A percentile compares a stretch with the other conserved stretches of the same genome.
Evolutionary conservation across 2,797 vertebrate species (phyloP).

Genomic region (Agapornis canus): DNA sequence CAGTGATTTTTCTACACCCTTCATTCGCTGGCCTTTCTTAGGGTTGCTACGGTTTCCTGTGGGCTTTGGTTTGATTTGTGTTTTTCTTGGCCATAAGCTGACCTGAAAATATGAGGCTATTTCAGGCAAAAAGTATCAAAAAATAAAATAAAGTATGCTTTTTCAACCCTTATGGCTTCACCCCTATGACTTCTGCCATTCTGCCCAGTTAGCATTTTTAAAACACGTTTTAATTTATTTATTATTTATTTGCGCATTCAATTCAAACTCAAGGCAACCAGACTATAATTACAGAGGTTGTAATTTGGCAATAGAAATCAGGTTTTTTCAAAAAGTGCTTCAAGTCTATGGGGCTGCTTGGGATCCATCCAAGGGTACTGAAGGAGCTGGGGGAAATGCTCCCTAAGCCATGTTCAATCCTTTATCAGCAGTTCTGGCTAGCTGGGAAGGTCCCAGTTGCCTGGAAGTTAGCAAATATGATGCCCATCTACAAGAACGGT

Average conservation of each 20-base stretch:
- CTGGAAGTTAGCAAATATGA: neutral
- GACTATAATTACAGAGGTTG: neutral
- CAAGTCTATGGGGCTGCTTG: neutral
- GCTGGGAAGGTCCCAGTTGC: too few relatives aligned
- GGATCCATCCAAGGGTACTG: neutral
- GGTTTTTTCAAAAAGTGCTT: neutral
- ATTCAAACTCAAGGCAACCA: neutral
- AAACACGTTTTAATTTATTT: neutral
- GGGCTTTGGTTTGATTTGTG: conserved; percentile 49
- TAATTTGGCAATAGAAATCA: neutral
- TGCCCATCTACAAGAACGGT: neutral
- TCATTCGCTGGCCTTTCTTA: conserved; percentile 22
- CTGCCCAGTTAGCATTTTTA: conserved; percentile 10
- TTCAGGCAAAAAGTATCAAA: conserved; percentile 49
- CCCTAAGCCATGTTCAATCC: neutral
- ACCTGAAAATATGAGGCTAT: conserved; percentile 59
- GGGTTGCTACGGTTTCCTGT: conserved; percentile 49
- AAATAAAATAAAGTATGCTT: conserved; percentile 3
- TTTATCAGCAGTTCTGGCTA: neutral
- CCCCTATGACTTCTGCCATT: conserved; percentile 2
- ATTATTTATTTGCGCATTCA: neutral
- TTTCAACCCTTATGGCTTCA: conserved; percentile 1
- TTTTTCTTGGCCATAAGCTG: conserved; percentile 55
- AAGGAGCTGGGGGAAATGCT: neutral
- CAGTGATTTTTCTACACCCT: conserved; percentile 34